Evolutionary conservation across 2,888 invertebrate species (phyloP).

Genomic region (Heteropelma amictum): DNA sequence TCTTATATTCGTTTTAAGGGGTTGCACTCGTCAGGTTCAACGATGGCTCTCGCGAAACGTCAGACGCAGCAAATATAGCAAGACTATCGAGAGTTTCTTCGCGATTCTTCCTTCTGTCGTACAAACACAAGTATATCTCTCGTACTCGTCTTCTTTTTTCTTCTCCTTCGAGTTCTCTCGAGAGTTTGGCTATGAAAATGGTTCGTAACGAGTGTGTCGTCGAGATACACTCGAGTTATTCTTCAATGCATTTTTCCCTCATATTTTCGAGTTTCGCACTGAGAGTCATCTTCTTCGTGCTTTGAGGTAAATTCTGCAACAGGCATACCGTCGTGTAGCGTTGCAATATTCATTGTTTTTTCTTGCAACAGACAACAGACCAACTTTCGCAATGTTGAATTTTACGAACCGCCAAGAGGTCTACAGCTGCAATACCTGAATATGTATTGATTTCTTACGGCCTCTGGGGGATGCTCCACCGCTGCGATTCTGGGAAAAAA

Average conservation of each 20-base stretch:
- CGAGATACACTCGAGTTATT: conserved; percentile 31
- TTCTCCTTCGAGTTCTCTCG: conserved; percentile 1
- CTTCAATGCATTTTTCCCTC: conserved; percentile 18
- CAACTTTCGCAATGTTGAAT: conserved; percentile 7
- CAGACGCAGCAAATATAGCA: conserved; percentile 22
- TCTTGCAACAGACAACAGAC: background rate
- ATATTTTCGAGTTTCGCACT: conserved; percentile 31
- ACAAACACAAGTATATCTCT: conserved; percentile 29
- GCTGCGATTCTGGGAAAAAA: background rate
- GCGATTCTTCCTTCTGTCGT: conserved; percentile 14
- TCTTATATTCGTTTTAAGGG: background rate
- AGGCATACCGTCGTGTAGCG: background rate
- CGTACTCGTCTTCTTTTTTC: background rate
- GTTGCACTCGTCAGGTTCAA: background rate
- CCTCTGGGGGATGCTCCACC: background rate
- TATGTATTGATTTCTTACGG: conserved; percentile 60
- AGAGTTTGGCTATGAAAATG: conserved; percentile 1
- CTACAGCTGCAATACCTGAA: conserved; percentile 54
- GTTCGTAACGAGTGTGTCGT: conserved; percentile 41
- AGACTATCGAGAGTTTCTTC: background rate
- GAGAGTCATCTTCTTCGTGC: background rate
- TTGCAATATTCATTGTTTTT: background rate
- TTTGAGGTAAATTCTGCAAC: conserved; percentile 5
- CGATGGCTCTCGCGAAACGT: conserved; percentile 28
- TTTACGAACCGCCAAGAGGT: conserved; percentile 15